Conservation (phyloP, 2,888 invertebrate species). For the Aphidius colemani region DNA sequence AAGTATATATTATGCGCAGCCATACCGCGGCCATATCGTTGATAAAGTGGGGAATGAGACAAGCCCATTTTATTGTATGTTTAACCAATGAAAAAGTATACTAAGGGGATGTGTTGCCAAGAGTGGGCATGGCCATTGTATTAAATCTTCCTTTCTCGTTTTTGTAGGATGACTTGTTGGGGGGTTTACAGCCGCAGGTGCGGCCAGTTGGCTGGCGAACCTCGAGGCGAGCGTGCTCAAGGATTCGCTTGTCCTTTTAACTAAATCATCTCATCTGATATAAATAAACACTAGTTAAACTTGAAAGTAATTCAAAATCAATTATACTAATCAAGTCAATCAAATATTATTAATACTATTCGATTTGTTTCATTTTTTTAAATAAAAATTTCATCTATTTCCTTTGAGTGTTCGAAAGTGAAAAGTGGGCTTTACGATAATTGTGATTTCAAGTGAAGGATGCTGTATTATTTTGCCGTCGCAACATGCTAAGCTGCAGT, state of each 20-base stretch:
- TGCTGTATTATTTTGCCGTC: no score
- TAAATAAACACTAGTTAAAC: no score
- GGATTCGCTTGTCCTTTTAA: conserved; percentile 20
- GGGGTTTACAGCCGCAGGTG: conserved; percentile 50
- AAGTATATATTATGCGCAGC: conserved; percentile 43
- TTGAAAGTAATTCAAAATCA: no score
- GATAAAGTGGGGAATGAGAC: conserved; percentile 39
- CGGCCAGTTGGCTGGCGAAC: conserved; percentile 57
- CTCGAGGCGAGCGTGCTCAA: conserved; percentile 53
- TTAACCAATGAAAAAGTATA: conserved; percentile 40
- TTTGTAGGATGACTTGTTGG: conserved; percentile 31
- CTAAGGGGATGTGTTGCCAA: conserved; percentile 34
- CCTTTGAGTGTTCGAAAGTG: no score
- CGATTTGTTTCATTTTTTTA: background rate
- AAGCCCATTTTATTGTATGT: conserved; percentile 39
- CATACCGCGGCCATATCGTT: conserved; percentile 52
- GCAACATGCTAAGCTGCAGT: no score
- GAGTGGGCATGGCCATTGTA: conserved; percentile 28
- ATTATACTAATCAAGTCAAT: no score
- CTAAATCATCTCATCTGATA: background rate
- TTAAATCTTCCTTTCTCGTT: conserved; percentile 17
- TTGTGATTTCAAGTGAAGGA: no score
- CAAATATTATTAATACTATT: background rate
- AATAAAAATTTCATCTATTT: no score
- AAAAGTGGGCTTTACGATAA: no score